Conservation (phyloP, 2,113 vertebrate genomes). For the Gasterosteus aculeatus region DNA sequence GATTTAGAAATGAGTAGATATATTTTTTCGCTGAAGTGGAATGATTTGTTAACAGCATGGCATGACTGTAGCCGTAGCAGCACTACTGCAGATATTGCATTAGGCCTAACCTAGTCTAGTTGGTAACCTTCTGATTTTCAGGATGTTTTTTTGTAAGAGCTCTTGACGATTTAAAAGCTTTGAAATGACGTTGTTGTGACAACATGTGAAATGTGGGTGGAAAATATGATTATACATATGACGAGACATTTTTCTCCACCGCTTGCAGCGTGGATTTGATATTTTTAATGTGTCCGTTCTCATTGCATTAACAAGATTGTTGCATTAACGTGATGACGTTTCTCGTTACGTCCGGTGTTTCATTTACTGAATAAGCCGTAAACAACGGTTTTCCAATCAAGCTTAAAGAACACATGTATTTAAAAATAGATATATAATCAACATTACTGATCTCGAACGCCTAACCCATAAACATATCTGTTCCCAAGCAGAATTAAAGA, state of each 20-base stretch:
- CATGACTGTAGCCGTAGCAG: constrained; percentile 71
- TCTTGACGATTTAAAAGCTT: constrained; percentile 14
- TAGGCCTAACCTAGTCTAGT: constrained; percentile 67
- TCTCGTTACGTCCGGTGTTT: neutral
- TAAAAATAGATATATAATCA: neutral
- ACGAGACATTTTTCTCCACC: neutral
- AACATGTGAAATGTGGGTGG: constrained; percentile 22
- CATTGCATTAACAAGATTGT: neutral
- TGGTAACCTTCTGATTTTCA: constrained; percentile 47
- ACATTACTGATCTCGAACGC: neutral
- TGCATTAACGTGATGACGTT: neutral
- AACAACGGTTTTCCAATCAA: neutral
- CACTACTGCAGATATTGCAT: constrained; percentile 59
- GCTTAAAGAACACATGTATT: neutral
- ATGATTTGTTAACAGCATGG: constrained; percentile 75
- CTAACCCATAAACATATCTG: neutral
- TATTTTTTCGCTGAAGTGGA: constrained; percentile 56
- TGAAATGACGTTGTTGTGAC: constrained; percentile 27
- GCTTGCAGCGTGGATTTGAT: neutral
- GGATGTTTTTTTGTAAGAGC: constrained; percentile 29
- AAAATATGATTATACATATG: neutral
- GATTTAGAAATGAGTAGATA: constrained; percentile 62
- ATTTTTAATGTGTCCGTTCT: neutral
- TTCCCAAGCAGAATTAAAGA: neutral
- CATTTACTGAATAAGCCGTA: neutral